Evolutionary conservation across 2,113 vertebrate species (phyloP), one percentile per base, ranked within the genome.

Genomic region (Malurus melanocephalus): DNA sequence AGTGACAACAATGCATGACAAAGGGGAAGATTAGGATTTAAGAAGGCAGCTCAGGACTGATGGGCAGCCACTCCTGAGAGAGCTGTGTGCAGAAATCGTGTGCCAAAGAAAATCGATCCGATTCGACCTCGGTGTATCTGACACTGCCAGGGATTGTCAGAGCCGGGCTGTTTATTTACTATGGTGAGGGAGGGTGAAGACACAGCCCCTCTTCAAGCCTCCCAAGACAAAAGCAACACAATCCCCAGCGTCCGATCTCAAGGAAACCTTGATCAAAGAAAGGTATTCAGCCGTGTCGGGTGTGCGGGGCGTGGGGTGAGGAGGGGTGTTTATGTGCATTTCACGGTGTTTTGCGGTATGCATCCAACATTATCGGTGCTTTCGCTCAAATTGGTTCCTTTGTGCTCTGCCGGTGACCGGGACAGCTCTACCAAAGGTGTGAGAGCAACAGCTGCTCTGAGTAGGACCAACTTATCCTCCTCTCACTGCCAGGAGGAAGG

Each of bases 231-330:
- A 88, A 83, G 28, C 51, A 43, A 75, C 76, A 33, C 62, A 61
- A 55, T 43, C 9, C 38, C 33, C 45, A 20, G 13, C 1, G 28
- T 16, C 46, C 6, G 7, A 80, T 76, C 65, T 79, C 66, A 43
- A 24, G 90, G 90, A 75, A 95, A 80, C 55, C 27, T 62, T 12
- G 62, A 66, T 82, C 85, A 77, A 94, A 92, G 67, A 32, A 69
- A 84, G 43, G 59, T 73, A 79, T 69, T 85, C 46, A 3, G 28
- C 5, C 2, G 61, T 46, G 77, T 57, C 30, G 61, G 61, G 60
- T 32, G 52, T 35, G 27, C 6, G 21, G 7, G 38, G 38, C 38
- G 38, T 38, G 38, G 10, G 11, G 38, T 38, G 38, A 38, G 38
- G 38, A 38, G 24, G 11, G 71, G 80, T 68, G 78, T 69, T 90